Conservation (phyloP, 2,797 vertebrate species). For the Sebastes nivosus region DNA sequence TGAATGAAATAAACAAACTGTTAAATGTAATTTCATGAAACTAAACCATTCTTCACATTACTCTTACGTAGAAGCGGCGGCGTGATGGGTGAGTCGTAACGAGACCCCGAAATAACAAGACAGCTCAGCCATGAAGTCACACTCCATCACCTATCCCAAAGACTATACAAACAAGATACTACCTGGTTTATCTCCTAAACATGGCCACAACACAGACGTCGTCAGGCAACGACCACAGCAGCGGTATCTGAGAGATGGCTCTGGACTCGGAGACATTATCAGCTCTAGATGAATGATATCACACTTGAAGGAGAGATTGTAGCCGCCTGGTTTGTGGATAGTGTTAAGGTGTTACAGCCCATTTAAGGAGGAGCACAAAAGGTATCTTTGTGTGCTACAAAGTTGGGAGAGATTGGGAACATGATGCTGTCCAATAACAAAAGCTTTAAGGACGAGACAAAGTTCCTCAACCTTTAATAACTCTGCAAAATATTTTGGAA, state of each 20-base stretch:
- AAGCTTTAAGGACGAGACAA: background rate
- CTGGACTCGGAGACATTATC: slow-evolving; percentile 61
- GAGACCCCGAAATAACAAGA: slow-evolving; percentile 61
- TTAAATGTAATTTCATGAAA: slow-evolving; percentile 11
- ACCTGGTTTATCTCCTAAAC: slow-evolving; percentile 62
- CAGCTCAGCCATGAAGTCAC: slow-evolving; percentile 55
- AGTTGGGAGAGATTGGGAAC: slow-evolving; percentile 4
- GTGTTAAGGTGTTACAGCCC: slow-evolving; percentile 35
- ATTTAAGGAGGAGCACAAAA: slow-evolving; percentile 26
- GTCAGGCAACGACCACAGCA: slow-evolving; percentile 61
- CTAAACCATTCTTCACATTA: slow-evolving; percentile 5
- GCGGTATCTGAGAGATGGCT: slow-evolving; percentile 52
- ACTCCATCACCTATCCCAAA: slow-evolving; percentile 59
- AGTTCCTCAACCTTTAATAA: background rate
- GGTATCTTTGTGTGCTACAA: slow-evolving; percentile 15
- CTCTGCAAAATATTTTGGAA: background rate
- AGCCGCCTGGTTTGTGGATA: slow-evolving; percentile 31
- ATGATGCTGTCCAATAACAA: slow-evolving; percentile 1
- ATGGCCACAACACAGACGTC: slow-evolving; percentile 66
- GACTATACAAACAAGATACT: slow-evolving; percentile 70
- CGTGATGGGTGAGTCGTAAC: slow-evolving; percentile 49
- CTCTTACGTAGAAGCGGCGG: background rate
- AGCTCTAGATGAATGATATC: slow-evolving; percentile 65
- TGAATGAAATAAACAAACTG: slow-evolving; percentile 31
- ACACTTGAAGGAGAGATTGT: slow-evolving; percentile 57